Evolutionary conservation across 2,797 vertebrate species (phyloP).

Genomic region (Phylloscopus collybita): DNA sequence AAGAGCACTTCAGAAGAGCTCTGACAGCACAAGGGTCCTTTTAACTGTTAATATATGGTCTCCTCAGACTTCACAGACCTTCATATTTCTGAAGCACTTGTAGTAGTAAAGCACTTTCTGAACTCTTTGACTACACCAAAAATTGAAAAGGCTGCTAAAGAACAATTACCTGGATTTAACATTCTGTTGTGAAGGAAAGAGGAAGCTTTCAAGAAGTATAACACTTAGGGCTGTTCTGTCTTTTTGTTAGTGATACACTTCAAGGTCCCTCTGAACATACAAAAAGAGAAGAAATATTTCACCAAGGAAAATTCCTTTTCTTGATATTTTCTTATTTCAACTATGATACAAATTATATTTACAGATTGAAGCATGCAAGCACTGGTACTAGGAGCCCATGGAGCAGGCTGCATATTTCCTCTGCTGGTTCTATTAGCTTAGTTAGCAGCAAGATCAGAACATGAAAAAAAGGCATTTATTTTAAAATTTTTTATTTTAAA

Average conservation of each 20-base stretch:
- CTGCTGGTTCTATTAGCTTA: background rate
- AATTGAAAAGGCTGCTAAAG: background rate
- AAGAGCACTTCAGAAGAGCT: background rate
- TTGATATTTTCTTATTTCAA: background rate
- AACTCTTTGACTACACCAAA: background rate
- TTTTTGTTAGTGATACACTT: background rate
- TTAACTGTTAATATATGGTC: background rate
- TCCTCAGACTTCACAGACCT: background rate
- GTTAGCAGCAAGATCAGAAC: background rate
- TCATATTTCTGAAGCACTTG: background rate
- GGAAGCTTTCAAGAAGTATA: background rate
- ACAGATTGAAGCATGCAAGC: background rate
- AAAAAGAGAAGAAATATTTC: background rate
- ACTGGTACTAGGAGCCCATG: background rate
- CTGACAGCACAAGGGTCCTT: background rate
- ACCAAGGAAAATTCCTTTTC: background rate
- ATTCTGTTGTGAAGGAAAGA: background rate
- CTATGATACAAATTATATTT: background rate
- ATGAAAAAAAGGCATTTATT: background rate
- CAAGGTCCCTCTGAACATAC: background rate
- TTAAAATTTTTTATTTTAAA: background rate
- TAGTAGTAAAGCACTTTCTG: background rate
- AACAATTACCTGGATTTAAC: background rate
- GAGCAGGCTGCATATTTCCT: background rate
- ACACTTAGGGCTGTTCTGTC: background rate